A percentile compares a stretch with the other conserved stretches of the same genome.
These are phyloP conservation scores for Rhynchotus rufescens DNA, from an alignment of 2,797 vertebrate species.

Conservation along the genomic window DNA sequence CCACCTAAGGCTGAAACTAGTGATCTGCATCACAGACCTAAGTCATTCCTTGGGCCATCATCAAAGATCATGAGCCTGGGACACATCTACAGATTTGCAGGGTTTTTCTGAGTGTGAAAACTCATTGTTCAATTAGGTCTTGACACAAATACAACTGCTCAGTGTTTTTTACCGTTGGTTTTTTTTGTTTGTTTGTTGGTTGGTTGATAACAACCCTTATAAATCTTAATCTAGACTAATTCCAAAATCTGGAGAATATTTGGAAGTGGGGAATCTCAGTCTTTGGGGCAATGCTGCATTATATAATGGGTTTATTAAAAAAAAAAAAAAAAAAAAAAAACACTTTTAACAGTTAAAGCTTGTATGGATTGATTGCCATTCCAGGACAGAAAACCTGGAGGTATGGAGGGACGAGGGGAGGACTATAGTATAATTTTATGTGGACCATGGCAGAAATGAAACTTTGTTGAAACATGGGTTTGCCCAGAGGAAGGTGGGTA, in stretches of 20 bases:
- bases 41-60: not conserved
- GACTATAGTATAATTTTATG: not conserved
- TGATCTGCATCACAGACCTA: not conserved
- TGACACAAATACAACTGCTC: not conserved
- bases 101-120: not conserved
- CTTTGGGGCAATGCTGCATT: not conserved
- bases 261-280: not conserved
- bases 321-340: not conserved
- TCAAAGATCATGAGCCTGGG: not conserved
- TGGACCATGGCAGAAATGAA: not conserved
- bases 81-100: not conserved
- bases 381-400: not conserved
- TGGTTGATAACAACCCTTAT: not conserved
- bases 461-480: not conserved
- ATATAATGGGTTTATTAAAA: not conserved
- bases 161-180: not conserved
- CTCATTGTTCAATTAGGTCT: not conserved
- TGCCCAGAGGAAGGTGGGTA: constrained; percentile 62
- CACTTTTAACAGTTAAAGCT: not conserved
- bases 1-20: not conserved
- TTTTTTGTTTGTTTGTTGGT: no score
- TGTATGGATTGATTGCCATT: not conserved
- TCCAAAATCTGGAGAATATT: not conserved
- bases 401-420: not conserved
- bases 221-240: not conserved